Percentiles rank a stretch among this genome's conserved stretches.
phyloP scores from a whole-genome alignment of 2,888 invertebrate species.

The Galerucella calmariensis region DNA sequence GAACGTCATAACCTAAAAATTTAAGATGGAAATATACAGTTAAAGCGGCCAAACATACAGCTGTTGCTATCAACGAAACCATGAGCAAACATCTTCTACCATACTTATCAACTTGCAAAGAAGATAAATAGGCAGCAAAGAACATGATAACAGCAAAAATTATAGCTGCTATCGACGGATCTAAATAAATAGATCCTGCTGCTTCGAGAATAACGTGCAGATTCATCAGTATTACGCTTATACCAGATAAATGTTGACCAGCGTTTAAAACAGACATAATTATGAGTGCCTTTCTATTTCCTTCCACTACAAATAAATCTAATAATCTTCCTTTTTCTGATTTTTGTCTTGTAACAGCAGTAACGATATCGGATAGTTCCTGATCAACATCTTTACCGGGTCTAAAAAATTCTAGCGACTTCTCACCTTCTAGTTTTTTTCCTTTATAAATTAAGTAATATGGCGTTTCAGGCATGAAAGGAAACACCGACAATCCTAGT shows the following conservation, averaged over 20 bases:
- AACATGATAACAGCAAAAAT: conserved; percentile 61
- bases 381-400: conserved; percentile 55
- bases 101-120: conserved; percentile 58
- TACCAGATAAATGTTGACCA: conserved; percentile 63
- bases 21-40: conserved; percentile 61
- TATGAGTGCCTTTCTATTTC: conserved; percentile 61
- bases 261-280: conserved; percentile 62
- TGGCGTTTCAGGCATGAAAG: conserved; percentile 59
- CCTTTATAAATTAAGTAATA: conserved; percentile 60
- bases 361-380: conserved; percentile 59
- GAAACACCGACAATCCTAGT: conserved; percentile 58
- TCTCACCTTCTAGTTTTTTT: conserved; percentile 58
- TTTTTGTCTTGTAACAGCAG: conserved; percentile 59
- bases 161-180: conserved; percentile 57
- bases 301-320: conserved; percentile 59
- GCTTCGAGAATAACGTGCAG: conserved; percentile 60
- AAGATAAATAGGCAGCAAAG: conserved; percentile 57
- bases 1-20: conserved; percentile 52
- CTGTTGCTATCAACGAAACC: conserved; percentile 58
- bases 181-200: conserved; percentile 58
- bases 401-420: conserved; percentile 56
- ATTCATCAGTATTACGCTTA: conserved; percentile 63
- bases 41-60: conserved; percentile 56
- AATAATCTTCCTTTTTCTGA: conserved; percentile 59
- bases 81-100: conserved; percentile 60